A percentile compares a stretch with the other conserved stretches of the same genome.
These are phyloP conservation scores for Pipistrellus pygmaeus DNA, from an alignment of 2,797 vertebrate species.

Conservation along the genomic window DNA sequence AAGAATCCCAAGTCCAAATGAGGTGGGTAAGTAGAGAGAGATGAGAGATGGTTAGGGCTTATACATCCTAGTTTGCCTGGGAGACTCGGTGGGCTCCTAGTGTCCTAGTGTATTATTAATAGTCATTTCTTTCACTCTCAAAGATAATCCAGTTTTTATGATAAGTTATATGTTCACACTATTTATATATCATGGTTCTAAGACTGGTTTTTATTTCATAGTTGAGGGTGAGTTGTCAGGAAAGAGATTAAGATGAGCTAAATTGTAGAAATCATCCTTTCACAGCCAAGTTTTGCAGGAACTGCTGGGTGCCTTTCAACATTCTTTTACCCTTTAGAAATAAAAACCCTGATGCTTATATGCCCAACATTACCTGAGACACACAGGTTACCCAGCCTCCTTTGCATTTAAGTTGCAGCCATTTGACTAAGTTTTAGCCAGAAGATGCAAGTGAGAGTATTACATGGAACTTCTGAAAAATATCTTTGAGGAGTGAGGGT, in stretches of 20 bases:
- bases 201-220: constrained; percentile 22
- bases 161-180: neutral
- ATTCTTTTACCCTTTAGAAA: neutral
- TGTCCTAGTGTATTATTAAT: neutral
- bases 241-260: neutral
- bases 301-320: neutral
- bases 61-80: neutral
- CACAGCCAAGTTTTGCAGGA: neutral
- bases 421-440: neutral
- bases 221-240: neutral
- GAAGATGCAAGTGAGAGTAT: neutral
- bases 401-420: neutral
- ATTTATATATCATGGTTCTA: neutral
- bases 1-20: neutral
- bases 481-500: neutral
- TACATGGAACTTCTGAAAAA: neutral
- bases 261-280: constrained; percentile 16
- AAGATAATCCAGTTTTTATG: neutral
- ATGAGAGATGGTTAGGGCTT: neutral
- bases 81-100: neutral
- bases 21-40: neutral
- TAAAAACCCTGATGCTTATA: neutral
- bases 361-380: neutral
- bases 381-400: neutral
- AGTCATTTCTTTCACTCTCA: neutral